Percentiles rank a stretch among this genome's conserved stretches.
Evolutionary conservation across 1,140 invertebrate species (phyloP).

Genomic region (Aphidius gifuensis): DNA sequence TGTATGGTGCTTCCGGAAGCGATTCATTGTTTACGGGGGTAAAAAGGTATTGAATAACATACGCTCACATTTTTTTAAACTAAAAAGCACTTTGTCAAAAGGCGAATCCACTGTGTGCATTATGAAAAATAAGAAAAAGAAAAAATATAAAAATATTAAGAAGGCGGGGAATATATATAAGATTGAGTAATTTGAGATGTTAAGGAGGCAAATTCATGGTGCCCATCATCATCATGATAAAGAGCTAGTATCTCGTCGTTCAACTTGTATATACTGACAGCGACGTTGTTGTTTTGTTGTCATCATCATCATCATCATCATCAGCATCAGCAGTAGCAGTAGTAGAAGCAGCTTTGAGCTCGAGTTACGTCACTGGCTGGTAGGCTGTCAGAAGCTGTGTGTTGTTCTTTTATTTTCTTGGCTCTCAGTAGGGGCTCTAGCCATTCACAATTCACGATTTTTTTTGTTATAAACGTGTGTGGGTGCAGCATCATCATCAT

Average conservation of each 20-base stretch:
- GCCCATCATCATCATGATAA: constrained; percentile 32
- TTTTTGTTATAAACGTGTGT: too few species aligned
- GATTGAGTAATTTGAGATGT: constrained; percentile 21
- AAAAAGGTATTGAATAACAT: too few species aligned
- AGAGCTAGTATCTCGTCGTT: constrained; percentile 38
- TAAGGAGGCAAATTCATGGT: constrained; percentile 18
- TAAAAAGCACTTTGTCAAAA: constrained; percentile 54
- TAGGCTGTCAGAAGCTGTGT: neutral
- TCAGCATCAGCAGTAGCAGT: constrained; percentile 29
- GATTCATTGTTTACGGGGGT: constrained; percentile 35
- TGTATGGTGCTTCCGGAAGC: constrained; percentile 39
- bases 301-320: too few species aligned
- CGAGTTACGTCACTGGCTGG: constrained; percentile 48
- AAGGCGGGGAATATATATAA: neutral
- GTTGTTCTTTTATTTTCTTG: constrained; percentile 33
- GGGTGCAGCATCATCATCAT: too few species aligned
- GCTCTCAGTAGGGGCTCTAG: constrained; percentile 25
- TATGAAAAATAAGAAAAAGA: neutral
- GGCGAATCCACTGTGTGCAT: constrained; percentile 41
- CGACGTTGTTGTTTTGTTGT: constrained; percentile 22
- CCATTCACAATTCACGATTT: constrained; percentile 33
- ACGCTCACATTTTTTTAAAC: too few species aligned
- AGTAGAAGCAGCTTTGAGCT: constrained; percentile 36
- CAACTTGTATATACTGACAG: constrained; percentile 31
- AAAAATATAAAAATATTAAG: too few species aligned